A percentile compares a stretch with the other conserved stretches of the same genome.
Evolutionary conservation across 2,113 vertebrate species (phyloP).

Genomic region (Illadopsis cleaveri): DNA sequence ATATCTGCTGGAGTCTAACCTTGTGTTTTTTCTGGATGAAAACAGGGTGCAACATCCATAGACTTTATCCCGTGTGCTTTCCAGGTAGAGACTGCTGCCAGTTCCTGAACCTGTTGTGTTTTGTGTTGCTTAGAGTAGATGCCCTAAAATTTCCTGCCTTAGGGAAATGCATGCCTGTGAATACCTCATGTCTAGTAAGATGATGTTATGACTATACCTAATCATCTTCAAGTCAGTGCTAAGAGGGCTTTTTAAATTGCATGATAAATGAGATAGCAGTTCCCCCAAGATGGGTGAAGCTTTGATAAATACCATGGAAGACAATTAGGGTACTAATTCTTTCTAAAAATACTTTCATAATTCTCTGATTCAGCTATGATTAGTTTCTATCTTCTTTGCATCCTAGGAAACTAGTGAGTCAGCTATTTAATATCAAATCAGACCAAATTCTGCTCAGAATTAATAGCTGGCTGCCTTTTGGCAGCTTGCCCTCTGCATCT

Average conservation of each 20-base stretch:
- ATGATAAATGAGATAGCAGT: not conserved
- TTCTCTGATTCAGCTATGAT: not conserved
- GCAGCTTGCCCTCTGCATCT: not conserved
- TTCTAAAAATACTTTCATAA: not conserved
- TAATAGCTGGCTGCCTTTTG: not conserved
- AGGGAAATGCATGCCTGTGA: not conserved
- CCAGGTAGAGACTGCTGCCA: not conserved
- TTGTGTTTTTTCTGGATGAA: not conserved
- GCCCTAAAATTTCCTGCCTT: not conserved
- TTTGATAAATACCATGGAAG: not conserved
- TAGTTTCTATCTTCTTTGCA: not conserved
- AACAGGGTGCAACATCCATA: not conserved
- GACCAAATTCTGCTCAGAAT: not conserved
- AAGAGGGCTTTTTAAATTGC: not conserved
- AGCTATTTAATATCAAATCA: conserved; percentile 14
- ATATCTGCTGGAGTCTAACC: not conserved
- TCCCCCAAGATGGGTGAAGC: not conserved
- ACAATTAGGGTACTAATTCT: not conserved
- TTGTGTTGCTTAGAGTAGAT: not conserved
- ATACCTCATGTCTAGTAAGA: not conserved
- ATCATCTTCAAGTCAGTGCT: not conserved
- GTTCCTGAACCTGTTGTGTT: not conserved
- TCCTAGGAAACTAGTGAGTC: not conserved
- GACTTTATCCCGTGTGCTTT: not conserved
- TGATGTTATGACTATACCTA: not conserved